Evolutionary conservation across 2,888 invertebrate genomes (phyloP), one percentile per base, ranked within the genome.

Genomic region (Euzetes globulus): DNA sequence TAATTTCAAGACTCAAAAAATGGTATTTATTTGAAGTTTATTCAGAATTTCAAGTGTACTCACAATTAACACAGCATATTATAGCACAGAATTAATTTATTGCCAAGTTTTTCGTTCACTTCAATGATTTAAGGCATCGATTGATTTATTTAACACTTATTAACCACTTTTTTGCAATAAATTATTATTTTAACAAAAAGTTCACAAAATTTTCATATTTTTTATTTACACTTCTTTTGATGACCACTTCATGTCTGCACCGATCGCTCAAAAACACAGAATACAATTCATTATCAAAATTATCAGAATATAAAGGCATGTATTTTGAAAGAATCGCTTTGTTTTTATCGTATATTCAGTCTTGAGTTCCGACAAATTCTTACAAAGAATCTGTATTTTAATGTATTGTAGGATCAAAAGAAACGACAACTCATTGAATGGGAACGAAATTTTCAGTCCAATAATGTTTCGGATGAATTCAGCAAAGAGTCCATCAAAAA

Each of bases 261-360:
- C 37, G 4, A 17, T 6, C 33, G 63, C 1, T 55, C 55, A 25
- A 22, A 19, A 11, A 55, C 25, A 27, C 25, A 63, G 63, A 27
- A 63, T n/a, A 37, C 68, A 41, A 5, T 60, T 5, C 27, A 60
- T 22, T 41, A 68, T 25, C 22, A 68, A 29, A 41, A 41, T 22
- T 68, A 68, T 41, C 68, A 41, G 13, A 68, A 41, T 22, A 11
- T 19, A 68, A 68, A 68, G 68, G 68, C 68, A 68, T 22, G 68
- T 68, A 68, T 68, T 68, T n/a, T 9, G 17, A 13, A 1, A 27
- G 27, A 58, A 17, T 27, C 27, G 27, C 29, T n/a, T n/a, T 22
- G 58, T 1, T 58, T 58, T 58, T 58, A 4, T 2, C 4, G 15
- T 58, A 7, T 1, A 25, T 37, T 27, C n/a, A 63, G 13, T 27